Conservation (phyloP, 2,113 vertebrate species). For the Pseudonaja textilis region DNA sequence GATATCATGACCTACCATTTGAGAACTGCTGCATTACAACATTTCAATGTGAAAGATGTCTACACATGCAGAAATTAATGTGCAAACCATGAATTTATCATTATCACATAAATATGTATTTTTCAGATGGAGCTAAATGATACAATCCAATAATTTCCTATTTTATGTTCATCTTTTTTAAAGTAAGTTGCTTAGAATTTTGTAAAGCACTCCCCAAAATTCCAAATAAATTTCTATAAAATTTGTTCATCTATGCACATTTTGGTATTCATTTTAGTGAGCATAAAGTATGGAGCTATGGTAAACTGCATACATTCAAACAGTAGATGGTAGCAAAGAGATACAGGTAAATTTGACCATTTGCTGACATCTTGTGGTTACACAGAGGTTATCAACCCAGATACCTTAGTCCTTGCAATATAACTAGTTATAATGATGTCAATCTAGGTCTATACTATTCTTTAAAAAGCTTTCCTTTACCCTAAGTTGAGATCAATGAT, state of each 20-base stretch:
- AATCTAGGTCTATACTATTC: neutral
- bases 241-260: neutral
- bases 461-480: neutral
- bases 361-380: neutral
- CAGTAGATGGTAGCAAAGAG: neutral
- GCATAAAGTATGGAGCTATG: neutral
- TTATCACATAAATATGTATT: neutral
- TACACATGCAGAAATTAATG: neutral
- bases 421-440: neutral
- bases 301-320: neutral
- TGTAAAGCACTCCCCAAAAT: neutral
- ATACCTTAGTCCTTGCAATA: neutral
- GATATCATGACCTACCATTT: neutral
- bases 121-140: neutral
- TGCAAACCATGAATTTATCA: neutral
- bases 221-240: neutral
- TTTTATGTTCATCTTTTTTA: neutral
- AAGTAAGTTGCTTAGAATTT: neutral
- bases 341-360: neutral
- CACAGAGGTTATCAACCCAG: neutral
- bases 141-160: neutral
- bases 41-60: neutral
- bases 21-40: neutral
- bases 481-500: neutral
- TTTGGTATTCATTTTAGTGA: neutral